phyloP scores from a whole-genome alignment of 2,888 invertebrate species.

The Caenorhabditis sp. region DNA sequence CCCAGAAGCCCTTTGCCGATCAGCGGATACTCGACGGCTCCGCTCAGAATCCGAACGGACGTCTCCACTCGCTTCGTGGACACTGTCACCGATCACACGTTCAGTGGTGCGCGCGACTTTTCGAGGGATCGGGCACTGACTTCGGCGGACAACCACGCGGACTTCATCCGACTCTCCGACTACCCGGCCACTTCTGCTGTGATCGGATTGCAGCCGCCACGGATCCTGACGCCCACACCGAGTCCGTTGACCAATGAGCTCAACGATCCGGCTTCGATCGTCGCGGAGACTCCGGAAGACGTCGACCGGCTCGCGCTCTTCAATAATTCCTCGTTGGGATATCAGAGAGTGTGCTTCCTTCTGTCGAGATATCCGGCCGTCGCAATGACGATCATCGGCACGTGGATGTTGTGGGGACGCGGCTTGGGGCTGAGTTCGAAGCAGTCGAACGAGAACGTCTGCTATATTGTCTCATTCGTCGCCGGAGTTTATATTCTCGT shows the following conservation, averaged over 20 bases:
- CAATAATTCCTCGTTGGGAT: conserved; percentile 49
- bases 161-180: conserved; percentile 31
- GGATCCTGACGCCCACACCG: conserved; percentile 11
- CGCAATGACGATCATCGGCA: conserved; percentile 52
- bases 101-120: conserved; percentile 4
- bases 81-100: conserved; percentile 18
- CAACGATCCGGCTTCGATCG: not conserved
- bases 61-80: conserved; percentile 29
- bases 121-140: conserved; percentile 8
- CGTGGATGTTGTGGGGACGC: conserved; percentile 60
- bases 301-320: conserved; percentile 51
- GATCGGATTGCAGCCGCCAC: conserved; percentile 42
- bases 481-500: conserved; percentile 46
- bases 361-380: conserved; percentile 47
- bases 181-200: conserved; percentile 51
- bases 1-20: conserved; percentile 3
- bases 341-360: conserved; percentile 46
- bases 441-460: conserved; percentile 44
- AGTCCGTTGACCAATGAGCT: not conserved
- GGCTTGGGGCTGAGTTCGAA: conserved; percentile 40
- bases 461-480: conserved; percentile 48
- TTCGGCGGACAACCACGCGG: conserved; percentile 11
- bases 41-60: conserved; percentile 47
- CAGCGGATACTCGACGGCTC: conserved; percentile 33
- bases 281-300: conserved; percentile 31